phyloP scores from a whole-genome alignment of 2,797 vertebrate genomes.

The Bradypodion pumilum region DNA sequence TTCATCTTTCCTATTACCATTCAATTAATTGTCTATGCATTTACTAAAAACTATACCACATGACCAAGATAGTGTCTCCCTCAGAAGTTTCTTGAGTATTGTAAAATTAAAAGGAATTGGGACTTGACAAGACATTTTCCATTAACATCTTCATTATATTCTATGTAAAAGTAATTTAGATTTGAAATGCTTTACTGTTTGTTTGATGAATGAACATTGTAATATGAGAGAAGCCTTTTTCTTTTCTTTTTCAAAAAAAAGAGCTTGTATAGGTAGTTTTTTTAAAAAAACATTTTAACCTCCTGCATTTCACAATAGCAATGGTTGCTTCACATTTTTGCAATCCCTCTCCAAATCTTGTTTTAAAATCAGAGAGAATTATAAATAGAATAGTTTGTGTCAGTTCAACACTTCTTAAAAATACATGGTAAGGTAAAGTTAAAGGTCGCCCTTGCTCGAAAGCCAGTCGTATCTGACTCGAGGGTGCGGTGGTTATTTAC shows the following conservation, averaged over 20 bases:
- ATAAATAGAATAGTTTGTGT: neutral
- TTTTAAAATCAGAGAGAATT: neutral
- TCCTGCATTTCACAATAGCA: slow-evolving; percentile 12
- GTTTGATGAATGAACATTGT: slow-evolving; percentile 45
- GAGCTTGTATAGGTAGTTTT: neutral
- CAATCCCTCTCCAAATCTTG: neutral
- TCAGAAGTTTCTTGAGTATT: slow-evolving; percentile 41
- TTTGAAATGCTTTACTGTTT: slow-evolving; percentile 49
- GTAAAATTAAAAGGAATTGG: slow-evolving; percentile 55
- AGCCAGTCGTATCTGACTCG: no score
- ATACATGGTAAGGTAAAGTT: no score
- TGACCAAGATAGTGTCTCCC: slow-evolving; percentile 37
- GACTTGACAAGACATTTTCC: slow-evolving; percentile 53
- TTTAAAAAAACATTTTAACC: neutral
- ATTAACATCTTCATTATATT: slow-evolving; percentile 59
- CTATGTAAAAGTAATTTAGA: slow-evolving; percentile 53
- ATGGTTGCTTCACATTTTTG: neutral
- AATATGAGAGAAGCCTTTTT: slow-evolving; percentile 16
- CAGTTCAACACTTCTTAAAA: neutral
- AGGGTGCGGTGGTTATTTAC: no score
- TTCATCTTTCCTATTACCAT: slow-evolving; percentile 53
- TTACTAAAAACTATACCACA: slow-evolving; percentile 44
- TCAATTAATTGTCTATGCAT: slow-evolving; percentile 44
- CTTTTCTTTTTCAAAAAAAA: neutral
- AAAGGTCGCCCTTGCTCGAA: no score